A percentile compares a stretch with the other conserved stretches of the same genome.
These are phyloP conservation scores for Cervus canadensis DNA, from an alignment of 2,113 vertebrate species.

Conservation along the genomic window DNA sequence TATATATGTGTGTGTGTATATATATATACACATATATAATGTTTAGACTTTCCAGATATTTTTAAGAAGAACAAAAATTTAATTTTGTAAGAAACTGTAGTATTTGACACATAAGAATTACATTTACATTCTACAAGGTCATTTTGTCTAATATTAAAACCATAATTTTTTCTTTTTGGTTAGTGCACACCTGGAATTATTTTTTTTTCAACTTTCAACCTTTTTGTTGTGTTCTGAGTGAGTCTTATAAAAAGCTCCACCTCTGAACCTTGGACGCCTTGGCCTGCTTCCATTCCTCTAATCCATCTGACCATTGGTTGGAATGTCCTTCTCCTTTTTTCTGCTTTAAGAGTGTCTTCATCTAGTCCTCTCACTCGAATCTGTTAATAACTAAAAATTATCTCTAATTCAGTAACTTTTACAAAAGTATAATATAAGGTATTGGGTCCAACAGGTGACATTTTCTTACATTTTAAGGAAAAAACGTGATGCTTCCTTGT, in stretches of 20 bases:
- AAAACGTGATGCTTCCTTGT: not conserved
- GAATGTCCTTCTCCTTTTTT: not conserved
- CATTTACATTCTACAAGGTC: not conserved
- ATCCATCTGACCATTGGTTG: not conserved
- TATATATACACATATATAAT: not conserved
- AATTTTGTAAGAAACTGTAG: not conserved
- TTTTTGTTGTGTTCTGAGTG: not conserved
- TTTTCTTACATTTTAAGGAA: not conserved
- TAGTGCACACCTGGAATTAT: not conserved
- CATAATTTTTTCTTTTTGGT: not conserved
- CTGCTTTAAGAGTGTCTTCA: not conserved
- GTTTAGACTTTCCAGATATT: not conserved
- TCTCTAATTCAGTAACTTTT: not conserved
- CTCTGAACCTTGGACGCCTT: not conserved
- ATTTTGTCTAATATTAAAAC: not conserved
- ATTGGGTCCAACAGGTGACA: not conserved
- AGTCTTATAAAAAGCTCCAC: not conserved
- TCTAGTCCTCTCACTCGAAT: not conserved
- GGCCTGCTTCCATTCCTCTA: not conserved
- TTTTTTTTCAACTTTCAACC: not conserved
- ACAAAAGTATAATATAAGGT: not conserved
- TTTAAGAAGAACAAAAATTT: not conserved
- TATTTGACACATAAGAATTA: not conserved
- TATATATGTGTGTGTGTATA: not conserved
- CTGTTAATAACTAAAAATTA: not conserved